Percentiles rank a stretch among this genome's conserved stretches.
These are phyloP conservation scores for Stomorhina lunata DNA, from an alignment of 2,888 invertebrate species.

Conservation along the genomic window DNA sequence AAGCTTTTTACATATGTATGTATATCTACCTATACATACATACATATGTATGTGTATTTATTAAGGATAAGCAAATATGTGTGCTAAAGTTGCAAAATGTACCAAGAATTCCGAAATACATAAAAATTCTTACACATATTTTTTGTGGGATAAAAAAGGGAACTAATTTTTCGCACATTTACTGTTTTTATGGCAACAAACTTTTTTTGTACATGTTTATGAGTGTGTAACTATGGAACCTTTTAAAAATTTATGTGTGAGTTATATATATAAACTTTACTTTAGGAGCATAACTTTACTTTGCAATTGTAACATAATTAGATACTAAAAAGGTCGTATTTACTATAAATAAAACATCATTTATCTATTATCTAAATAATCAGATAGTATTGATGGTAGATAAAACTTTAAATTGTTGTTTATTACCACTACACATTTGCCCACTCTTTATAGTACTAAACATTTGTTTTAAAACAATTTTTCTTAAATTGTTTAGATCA, in stretches of 20 bases:
- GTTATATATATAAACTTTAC: neutral
- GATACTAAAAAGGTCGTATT: too few relatives aligned
- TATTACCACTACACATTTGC: too few relatives aligned
- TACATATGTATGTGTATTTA: neutral
- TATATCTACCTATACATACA: neutral
- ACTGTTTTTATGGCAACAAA: constrained; percentile 23
- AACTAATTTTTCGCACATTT: constrained; percentile 40
- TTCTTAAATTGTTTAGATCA: too few relatives aligned
- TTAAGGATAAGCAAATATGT: neutral
- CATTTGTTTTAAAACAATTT: too few relatives aligned
- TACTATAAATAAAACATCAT: too few relatives aligned
- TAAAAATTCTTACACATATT: constrained; percentile 36
- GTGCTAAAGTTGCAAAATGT: constrained; percentile 34
- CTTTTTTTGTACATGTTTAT: neutral
- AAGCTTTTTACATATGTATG: neutral
- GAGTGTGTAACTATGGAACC: neutral
- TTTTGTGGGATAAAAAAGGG: constrained; percentile 18
- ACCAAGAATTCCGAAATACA: constrained; percentile 13
- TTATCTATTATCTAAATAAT: too few relatives aligned
- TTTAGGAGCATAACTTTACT: neutral
- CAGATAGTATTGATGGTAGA: too few relatives aligned
- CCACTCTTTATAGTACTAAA: too few relatives aligned
- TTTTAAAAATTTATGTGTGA: neutral
- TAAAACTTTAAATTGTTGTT: too few relatives aligned
- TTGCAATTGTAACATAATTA: too few relatives aligned